These are phyloP conservation scores for Drosophila lutescens DNA, from an alignment of 2,888 invertebrate genomes.

Conservation along the genomic window DNA sequence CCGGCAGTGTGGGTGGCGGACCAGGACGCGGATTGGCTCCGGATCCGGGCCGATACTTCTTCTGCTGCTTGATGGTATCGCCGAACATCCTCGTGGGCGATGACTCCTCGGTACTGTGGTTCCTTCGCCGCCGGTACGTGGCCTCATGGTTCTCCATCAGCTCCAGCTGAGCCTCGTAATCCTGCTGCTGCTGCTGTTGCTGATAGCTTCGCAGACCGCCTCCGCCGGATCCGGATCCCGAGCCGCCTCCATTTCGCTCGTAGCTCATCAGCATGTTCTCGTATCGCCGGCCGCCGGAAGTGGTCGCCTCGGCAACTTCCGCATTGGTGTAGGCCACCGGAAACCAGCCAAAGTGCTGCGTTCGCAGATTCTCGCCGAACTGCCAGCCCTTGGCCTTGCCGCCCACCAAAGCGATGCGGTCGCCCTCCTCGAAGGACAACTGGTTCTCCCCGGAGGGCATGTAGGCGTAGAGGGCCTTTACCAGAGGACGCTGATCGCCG, in stretches of 20 bases:
- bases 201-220: slow-evolving; percentile 75
- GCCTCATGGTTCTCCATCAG: slow-evolving; percentile 73
- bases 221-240: slow-evolving; percentile 19
- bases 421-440: slow-evolving; percentile 95
- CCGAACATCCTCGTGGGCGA: slow-evolving; percentile 90
- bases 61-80: slow-evolving; percentile 87
- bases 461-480: slow-evolving; percentile 94
- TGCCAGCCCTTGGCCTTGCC: slow-evolving; percentile 98
- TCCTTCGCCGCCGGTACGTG: slow-evolving; percentile 76
- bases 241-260: slow-evolving; percentile 66
- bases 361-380: slow-evolving; percentile 96
- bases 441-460: slow-evolving; percentile 95
- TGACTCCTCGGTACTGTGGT: slow-evolving; percentile 81
- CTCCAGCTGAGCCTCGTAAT: slow-evolving; percentile 74
- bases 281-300: slow-evolving; percentile 63
- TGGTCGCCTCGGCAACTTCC: slow-evolving; percentile 85
- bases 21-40: slow-evolving; percentile 87
- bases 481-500: slow-evolving; percentile 89
- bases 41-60: slow-evolving; percentile 86
- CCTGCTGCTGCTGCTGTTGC: slow-evolving; percentile 59
- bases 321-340: slow-evolving; percentile 96
- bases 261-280: slow-evolving; percentile 82
- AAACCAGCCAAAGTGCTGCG: slow-evolving; percentile 97
- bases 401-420: slow-evolving; percentile 93
- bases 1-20: slow-evolving; percentile 90